Evolutionary conservation across 1,140 invertebrate species (phyloP).

Genomic region (Brachionus sp.): DNA sequence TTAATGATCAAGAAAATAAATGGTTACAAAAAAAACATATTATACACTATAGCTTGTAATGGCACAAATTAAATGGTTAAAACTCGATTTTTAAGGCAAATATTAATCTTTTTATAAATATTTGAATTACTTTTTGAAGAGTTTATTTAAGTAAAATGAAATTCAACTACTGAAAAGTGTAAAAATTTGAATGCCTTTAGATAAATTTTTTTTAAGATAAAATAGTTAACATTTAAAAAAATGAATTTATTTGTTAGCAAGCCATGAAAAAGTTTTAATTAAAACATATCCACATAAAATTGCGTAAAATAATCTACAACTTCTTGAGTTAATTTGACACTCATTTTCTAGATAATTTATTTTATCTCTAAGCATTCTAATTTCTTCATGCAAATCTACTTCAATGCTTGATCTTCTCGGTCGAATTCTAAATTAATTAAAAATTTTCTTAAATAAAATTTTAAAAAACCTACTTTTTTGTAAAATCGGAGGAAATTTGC

Average conservation of each 20-base stretch:
- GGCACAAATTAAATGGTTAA: no score
- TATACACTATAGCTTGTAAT: no score
- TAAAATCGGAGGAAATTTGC: conserved; percentile 29
- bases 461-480: not conserved
- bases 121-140: not conserved
- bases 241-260: conserved; percentile 14
- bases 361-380: conserved; percentile 36
- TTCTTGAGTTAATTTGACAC: conserved; percentile 37
- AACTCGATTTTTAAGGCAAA: no score
- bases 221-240: no score
- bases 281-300: conserved; percentile 43
- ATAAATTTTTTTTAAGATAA: no score
- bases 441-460: not conserved
- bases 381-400: conserved; percentile 35
- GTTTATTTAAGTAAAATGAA: not conserved
- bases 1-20: no score
- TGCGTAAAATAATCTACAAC: conserved; percentile 42
- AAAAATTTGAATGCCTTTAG: no score
- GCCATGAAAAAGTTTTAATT: conserved; percentile 41
- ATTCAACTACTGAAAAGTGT: not conserved
- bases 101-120: no score
- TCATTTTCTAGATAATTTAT: conserved; percentile 32
- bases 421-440: conserved; percentile 28
- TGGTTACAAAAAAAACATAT: no score
- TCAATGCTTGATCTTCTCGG: conserved; percentile 45